These are phyloP conservation scores for Irena cyanogastra DNA, from an alignment of 2,113 vertebrate genomes.

Conservation along the genomic window DNA sequence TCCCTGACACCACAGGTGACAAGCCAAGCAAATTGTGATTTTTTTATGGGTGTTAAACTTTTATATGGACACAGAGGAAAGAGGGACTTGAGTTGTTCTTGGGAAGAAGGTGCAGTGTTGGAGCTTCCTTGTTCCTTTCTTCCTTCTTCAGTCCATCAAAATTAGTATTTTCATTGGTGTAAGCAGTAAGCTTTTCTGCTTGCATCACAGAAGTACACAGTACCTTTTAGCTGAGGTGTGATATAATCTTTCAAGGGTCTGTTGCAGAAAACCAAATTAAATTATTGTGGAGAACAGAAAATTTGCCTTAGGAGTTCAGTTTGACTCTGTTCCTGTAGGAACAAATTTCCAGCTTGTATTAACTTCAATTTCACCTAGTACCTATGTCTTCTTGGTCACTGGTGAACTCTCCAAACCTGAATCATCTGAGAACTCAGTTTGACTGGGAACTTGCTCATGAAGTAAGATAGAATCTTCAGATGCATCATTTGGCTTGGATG, in stretches of 20 bases:
- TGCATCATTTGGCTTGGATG: background rate
- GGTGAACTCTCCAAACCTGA: background rate
- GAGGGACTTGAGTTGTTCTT: background rate
- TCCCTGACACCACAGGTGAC: background rate
- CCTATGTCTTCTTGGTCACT: background rate
- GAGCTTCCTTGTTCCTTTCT: background rate
- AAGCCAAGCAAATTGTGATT: background rate
- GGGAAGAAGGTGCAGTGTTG: background rate
- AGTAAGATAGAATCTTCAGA: background rate
- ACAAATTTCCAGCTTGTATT: background rate
- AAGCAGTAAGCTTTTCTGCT: background rate
- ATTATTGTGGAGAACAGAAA: background rate
- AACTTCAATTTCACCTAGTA: background rate
- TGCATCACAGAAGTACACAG: background rate
- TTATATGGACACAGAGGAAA: background rate
- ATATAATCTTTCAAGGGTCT: background rate
- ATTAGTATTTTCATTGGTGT: background rate
- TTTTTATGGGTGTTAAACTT: background rate
- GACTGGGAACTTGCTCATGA: rapidly evolving
- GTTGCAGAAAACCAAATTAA: background rate
- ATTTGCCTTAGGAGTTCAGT: background rate
- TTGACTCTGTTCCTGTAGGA: background rate
- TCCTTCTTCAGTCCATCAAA: background rate
- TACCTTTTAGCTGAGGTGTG: background rate
- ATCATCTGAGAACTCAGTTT: background rate